Evolutionary conservation across 2,113 vertebrate genomes (phyloP).

Genomic region (Bubalus kerabau): DNA sequence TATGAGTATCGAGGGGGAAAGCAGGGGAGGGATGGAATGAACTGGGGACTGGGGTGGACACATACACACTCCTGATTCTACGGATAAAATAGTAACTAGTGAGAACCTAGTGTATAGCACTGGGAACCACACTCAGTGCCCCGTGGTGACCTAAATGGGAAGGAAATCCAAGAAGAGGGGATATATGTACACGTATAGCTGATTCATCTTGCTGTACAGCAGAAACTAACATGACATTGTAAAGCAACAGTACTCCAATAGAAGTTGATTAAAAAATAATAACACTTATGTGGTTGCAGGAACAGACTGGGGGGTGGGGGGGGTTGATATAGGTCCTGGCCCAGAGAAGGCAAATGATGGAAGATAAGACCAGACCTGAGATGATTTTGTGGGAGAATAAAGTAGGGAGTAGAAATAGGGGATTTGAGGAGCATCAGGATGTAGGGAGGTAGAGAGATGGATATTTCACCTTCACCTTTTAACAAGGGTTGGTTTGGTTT

Average conservation of each 20-base stretch:
- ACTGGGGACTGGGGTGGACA: background rate
- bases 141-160: background rate
- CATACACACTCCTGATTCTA: background rate
- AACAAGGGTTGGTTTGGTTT: background rate
- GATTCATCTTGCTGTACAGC: background rate
- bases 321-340: background rate
- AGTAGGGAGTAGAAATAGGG: background rate
- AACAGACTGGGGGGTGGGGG: background rate
- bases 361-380: background rate
- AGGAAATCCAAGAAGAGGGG: background rate
- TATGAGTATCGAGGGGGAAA: background rate
- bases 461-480: background rate
- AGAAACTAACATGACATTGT: background rate
- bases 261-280: background rate
- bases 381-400: background rate
- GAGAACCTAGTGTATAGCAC: background rate
- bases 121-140: background rate
- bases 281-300: background rate
- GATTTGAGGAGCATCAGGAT: rapidly evolving
- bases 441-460: too few species aligned
- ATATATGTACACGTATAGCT: background rate
- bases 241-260: background rate
- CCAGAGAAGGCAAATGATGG: background rate
- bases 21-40: background rate
- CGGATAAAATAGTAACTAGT: background rate